These are phyloP conservation scores for Lordiphosa clarofinis DNA, from an alignment of 1,140 invertebrate species.

Conservation along the genomic window DNA sequence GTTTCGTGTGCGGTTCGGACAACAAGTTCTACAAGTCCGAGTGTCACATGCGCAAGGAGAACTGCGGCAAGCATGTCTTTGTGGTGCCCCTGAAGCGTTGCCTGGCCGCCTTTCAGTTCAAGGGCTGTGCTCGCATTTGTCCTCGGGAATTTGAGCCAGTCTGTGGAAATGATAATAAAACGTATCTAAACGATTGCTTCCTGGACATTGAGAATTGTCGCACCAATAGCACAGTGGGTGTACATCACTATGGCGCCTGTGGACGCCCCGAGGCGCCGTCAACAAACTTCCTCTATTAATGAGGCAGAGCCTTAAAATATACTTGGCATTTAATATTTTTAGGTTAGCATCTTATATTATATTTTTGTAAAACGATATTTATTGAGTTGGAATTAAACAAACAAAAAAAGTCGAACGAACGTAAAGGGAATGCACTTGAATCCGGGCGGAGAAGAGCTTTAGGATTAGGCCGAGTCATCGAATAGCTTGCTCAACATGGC, in stretches of 20 bases:
- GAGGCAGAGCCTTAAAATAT: constrained; percentile 26
- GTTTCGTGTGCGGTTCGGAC: constrained; percentile 95
- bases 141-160: constrained; percentile 92
- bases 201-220: constrained; percentile 93
- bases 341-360: constrained; percentile 65
- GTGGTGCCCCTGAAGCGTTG: constrained; percentile 92
- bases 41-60: constrained; percentile 95
- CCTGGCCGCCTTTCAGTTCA: constrained; percentile 89
- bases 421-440: constrained; percentile 42
- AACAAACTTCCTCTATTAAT: constrained; percentile 74
- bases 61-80: constrained; percentile 94
- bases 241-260: constrained; percentile 77
- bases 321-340: constrained; percentile 72
- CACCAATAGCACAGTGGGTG: constrained; percentile 81
- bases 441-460: neutral
- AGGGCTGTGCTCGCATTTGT: constrained; percentile 92
- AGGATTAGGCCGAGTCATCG: constrained; percentile 83
- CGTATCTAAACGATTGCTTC: constrained; percentile 96
- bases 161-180: constrained; percentile 93
- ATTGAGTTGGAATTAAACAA: constrained; percentile 70
- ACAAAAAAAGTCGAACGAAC: constrained; percentile 41
- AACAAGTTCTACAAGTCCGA: constrained; percentile 94
- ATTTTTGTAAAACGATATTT: constrained; percentile 69
- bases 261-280: constrained; percentile 75
- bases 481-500: constrained; percentile 91